Conservation (phyloP, 2,888 invertebrate species). For the Drosophila multiciliata region DNA sequence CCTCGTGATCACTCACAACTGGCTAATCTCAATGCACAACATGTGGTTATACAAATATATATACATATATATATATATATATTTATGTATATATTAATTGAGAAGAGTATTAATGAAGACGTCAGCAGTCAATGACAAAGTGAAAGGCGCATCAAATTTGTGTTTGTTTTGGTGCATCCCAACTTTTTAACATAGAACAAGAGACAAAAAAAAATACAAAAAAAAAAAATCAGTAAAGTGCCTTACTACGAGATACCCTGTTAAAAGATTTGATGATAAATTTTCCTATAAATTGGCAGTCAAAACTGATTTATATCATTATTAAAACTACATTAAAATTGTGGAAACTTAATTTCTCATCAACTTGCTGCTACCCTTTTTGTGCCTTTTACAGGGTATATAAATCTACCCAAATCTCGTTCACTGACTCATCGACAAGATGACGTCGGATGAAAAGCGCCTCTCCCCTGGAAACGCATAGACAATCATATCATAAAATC, state of each 20-base stretch:
- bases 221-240: background rate
- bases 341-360: background rate
- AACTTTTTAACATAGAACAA: slow-evolving; percentile 24
- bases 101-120: slow-evolving; percentile 80
- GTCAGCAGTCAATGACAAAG: slow-evolving; percentile 76
- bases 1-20: slow-evolving; percentile 57
- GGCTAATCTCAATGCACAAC: slow-evolving; percentile 51
- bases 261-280: background rate
- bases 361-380: background rate
- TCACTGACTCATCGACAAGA: slow-evolving; percentile 63
- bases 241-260: background rate
- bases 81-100: background rate
- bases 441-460: slow-evolving; percentile 24
- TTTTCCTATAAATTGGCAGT: background rate
- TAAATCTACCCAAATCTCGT: slow-evolving; percentile 5
- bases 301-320: background rate
- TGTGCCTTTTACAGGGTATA: background rate
- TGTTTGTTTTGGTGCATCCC: slow-evolving; percentile 5
- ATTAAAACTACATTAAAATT: background rate
- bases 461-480: slow-evolving; percentile 17
- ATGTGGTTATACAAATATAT: slow-evolving; percentile 1
- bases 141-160: slow-evolving; percentile 46
- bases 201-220: background rate
- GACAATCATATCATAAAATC: slow-evolving; percentile 59
- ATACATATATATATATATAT: background rate